These are phyloP conservation scores for Periophthalmus magnuspinnatus DNA, from an alignment of 2,797 vertebrate species.

Conservation along the genomic window DNA sequence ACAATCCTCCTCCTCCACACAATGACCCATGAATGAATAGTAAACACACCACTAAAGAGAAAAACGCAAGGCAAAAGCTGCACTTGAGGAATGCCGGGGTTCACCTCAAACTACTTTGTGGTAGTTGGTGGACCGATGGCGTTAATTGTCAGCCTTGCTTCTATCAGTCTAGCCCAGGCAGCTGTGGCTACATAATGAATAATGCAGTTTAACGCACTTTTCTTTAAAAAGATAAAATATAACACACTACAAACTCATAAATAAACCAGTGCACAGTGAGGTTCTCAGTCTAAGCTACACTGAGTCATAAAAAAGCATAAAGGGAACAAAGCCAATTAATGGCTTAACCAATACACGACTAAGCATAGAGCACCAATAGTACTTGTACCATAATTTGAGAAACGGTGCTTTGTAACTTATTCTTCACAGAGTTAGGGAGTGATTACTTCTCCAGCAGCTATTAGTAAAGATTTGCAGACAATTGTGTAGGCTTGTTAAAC, in stretches of 20 bases:
- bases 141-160: too few species aligned
- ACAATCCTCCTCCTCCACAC: constrained; percentile 48
- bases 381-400: not conserved
- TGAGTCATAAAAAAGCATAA: too few species aligned
- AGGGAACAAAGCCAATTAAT: too few species aligned
- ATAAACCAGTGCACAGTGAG: too few species aligned
- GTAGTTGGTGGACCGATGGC: too few species aligned
- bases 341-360: too few species aligned
- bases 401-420: not conserved
- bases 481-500: constrained; percentile 9
- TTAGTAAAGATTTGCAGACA: constrained; percentile 12
- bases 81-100: constrained; percentile 38
- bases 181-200: too few species aligned
- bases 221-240: too few species aligned
- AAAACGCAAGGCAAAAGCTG: constrained; percentile 26
- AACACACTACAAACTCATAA: not conserved
- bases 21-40: constrained; percentile 52
- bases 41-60: constrained; percentile 45
- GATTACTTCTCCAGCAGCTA: constrained; percentile 1
- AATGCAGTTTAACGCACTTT: too few species aligned
- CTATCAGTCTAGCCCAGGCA: too few species aligned
- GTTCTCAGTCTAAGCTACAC: too few species aligned
- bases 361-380: not conserved
- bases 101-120: constrained; percentile 41
- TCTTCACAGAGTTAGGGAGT: not conserved